phyloP scores from a whole-genome alignment of 2,113 vertebrate genomes.

The Pithys albifrons region DNA sequence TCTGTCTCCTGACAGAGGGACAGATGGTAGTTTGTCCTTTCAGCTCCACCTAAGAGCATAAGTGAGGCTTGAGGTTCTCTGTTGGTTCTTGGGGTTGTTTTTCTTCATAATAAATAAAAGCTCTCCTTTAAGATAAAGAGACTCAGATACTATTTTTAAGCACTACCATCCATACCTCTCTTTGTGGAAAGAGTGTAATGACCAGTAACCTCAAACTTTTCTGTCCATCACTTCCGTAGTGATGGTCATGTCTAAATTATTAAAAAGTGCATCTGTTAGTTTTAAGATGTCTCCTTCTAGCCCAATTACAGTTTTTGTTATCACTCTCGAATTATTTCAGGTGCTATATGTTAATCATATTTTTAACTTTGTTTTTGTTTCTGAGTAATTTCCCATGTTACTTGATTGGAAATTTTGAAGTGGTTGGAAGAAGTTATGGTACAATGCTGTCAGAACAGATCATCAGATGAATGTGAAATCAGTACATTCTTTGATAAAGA shows the following conservation, averaged over 20 bases:
- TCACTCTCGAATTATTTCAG: not conserved
- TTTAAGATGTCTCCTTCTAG: not conserved
- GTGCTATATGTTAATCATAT: not conserved
- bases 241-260: not conserved
- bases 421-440: not conserved
- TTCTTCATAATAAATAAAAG: not conserved
- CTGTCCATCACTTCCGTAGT: not conserved
- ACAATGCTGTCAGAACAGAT: not conserved
- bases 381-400: not conserved
- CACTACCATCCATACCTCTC: not conserved
- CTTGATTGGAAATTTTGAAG: not conserved
- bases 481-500: not conserved
- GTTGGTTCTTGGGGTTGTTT: not conserved
- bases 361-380: not conserved
- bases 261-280: not conserved
- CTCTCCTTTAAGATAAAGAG: not conserved
- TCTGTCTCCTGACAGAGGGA: not conserved
- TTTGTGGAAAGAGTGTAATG: not conserved
- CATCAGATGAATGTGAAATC: not conserved
- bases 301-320: not conserved
- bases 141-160: not conserved
- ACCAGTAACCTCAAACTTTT: not conserved
- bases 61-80: not conserved
- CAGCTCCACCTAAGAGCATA: not conserved
- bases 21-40: not conserved